Conservation (phyloP, 2,888 invertebrate genomes). For the Chelonus formosanus region DNA sequence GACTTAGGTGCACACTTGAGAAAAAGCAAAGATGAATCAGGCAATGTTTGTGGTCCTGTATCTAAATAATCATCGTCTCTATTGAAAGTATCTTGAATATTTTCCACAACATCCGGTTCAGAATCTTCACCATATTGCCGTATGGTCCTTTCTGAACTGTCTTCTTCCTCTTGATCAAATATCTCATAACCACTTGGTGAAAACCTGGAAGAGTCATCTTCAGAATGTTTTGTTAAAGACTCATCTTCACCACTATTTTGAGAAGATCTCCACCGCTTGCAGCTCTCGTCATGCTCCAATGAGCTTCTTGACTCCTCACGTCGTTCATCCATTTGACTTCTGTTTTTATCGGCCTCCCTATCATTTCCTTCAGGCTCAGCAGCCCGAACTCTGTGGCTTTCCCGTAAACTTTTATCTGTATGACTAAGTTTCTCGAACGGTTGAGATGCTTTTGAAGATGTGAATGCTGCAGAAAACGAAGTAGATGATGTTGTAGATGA, state of each 20-base stretch:
- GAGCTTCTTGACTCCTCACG: constrained; percentile 8
- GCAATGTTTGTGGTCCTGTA: constrained; percentile 16
- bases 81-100: background rate
- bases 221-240: constrained; percentile 40
- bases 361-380: constrained; percentile 11
- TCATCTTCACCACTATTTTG: constrained; percentile 40
- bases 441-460: constrained; percentile 52
- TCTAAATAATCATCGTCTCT: constrained; percentile 32
- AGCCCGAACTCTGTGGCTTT: constrained; percentile 14
- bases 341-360: background rate
- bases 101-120: constrained; percentile 26
- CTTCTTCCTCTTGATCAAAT: constrained; percentile 42
- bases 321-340: constrained; percentile 23
- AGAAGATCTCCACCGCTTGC: constrained; percentile 34
- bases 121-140: constrained; percentile 30
- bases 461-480: constrained; percentile 17
- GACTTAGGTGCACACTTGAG: constrained; percentile 40
- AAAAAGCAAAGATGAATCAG: constrained; percentile 40
- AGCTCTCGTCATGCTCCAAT: constrained; percentile 25
- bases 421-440: constrained; percentile 44
- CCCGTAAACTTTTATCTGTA: constrained; percentile 13
- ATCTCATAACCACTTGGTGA: constrained; percentile 43
- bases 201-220: constrained; percentile 42
- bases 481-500: constrained; percentile 21
- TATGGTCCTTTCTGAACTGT: constrained; percentile 40